Evolutionary conservation across 2,797 vertebrate genomes (phyloP).

Genomic region (Iguana delicatissima): DNA sequence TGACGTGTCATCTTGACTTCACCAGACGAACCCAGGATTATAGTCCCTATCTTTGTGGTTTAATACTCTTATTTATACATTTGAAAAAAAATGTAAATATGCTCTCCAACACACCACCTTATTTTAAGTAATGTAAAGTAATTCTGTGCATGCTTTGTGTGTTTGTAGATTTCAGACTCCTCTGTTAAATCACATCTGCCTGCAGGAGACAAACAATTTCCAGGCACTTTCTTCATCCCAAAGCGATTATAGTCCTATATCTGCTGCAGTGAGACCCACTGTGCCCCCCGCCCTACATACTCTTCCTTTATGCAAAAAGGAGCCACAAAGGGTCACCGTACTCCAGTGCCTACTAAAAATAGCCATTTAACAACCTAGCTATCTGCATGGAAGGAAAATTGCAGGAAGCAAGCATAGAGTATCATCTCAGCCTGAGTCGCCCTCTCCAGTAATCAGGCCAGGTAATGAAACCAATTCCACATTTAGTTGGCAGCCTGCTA

Average conservation of each 20-base stretch:
- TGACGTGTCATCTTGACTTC: slow-evolving; percentile 39
- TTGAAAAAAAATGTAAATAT: background rate
- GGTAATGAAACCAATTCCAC: slow-evolving; percentile 74
- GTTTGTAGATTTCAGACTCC: slow-evolving; percentile 50
- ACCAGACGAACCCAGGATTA: background rate
- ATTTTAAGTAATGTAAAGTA: slow-evolving; percentile 53
- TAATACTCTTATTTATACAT: slow-evolving; percentile 39
- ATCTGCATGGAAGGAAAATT: slow-evolving; percentile 69
- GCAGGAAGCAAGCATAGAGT: slow-evolving; percentile 69
- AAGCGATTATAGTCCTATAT: slow-evolving; percentile 4
- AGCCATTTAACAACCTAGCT: slow-evolving; percentile 64
- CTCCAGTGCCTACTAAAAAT: slow-evolving; percentile 72
- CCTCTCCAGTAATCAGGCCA: slow-evolving; percentile 52
- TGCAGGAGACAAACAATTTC: slow-evolving; percentile 65
- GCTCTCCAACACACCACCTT: background rate
- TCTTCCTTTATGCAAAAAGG: slow-evolving; percentile 55
- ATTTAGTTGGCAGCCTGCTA: slow-evolving; percentile 65
- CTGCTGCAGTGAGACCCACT: slow-evolving; percentile 26
- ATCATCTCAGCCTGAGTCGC: slow-evolving; percentile 51
- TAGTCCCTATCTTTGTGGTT: slow-evolving; percentile 35
- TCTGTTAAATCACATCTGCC: slow-evolving; percentile 60
- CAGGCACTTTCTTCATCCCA: slow-evolving; percentile 59
- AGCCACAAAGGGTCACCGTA: slow-evolving; percentile 71
- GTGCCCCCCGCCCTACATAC: background rate
- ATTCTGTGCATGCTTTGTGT: background rate